These are phyloP conservation scores for Percopsis omiscomaycus DNA, from an alignment of 2,797 vertebrate genomes.

Conservation along the genomic window DNA sequence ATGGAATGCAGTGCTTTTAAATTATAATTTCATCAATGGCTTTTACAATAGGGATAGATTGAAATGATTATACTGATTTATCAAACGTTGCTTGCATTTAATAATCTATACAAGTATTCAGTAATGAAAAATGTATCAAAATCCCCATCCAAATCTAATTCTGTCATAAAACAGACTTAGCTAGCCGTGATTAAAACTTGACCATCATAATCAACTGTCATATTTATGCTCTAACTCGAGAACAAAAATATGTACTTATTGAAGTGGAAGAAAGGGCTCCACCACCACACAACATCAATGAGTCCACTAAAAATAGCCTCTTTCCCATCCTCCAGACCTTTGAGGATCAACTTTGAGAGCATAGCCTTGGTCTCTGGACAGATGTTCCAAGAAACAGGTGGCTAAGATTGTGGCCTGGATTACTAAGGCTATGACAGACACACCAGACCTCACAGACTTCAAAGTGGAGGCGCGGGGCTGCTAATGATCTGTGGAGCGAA, in stretches of 20 bases:
- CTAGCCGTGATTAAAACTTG: constrained; percentile 5
- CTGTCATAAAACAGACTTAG: not conserved
- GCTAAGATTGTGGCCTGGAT: constrained; percentile 76
- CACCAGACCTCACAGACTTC: constrained; percentile 75
- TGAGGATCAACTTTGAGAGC: constrained; percentile 63
- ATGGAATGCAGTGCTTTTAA: not conserved
- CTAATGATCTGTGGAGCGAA: constrained; percentile 77
- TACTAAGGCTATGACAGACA: constrained; percentile 79
- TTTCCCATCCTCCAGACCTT: constrained; percentile 55
- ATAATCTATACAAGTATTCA: not conserved
- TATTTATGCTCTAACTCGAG: constrained; percentile 23
- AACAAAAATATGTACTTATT: constrained; percentile 57
- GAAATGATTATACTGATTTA: not conserved
- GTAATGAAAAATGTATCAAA: constrained; percentile 6
- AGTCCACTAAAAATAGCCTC: constrained; percentile 65
- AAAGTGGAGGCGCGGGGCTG: constrained; percentile 68
- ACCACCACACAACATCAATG: constrained; percentile 48
- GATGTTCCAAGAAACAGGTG: constrained; percentile 80
- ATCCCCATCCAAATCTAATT: not conserved
- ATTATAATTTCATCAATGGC: not conserved
- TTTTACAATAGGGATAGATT: not conserved
- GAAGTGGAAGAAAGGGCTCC: constrained; percentile 52
- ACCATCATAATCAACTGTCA: constrained; percentile 20
- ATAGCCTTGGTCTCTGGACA: constrained; percentile 66
- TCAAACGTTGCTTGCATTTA: not conserved